Conservation (phyloP, 2,888 invertebrate species). For the Vandiemenella viatica region DNA sequence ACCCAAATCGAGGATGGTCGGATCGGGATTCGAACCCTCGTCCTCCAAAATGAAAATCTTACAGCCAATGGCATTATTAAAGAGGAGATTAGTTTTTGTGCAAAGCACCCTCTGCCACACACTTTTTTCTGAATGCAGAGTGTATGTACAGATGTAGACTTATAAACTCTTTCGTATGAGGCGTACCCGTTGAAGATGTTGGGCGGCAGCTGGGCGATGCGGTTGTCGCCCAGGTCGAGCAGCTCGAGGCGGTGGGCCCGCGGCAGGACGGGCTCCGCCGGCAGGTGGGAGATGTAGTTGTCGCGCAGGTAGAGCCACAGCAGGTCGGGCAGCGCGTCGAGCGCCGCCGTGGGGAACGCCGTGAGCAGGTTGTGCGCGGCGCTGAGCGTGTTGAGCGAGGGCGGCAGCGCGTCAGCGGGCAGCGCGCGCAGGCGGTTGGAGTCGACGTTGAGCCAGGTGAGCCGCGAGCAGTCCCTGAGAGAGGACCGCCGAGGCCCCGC, state of each 20-base stretch:
- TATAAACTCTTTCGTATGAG: too few relatives aligned
- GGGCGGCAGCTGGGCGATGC: conserved; percentile 16
- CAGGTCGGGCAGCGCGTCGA: conserved; percentile 13
- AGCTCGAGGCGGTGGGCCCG: conserved; percentile 20
- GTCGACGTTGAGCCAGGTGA: conserved; percentile 24
- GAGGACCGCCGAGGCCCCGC: background rate
- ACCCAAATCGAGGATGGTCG: too few relatives aligned
- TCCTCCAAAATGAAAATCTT: too few relatives aligned
- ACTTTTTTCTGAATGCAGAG: too few relatives aligned
- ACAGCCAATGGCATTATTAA: too few relatives aligned
- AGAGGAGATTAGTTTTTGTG: too few relatives aligned
- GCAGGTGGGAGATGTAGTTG: conserved; percentile 22
- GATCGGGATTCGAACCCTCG: too few relatives aligned
- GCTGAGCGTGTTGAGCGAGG: conserved; percentile 21
- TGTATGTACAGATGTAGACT: too few relatives aligned
- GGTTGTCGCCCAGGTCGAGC: conserved; percentile 25
- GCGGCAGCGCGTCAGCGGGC: conserved; percentile 21
- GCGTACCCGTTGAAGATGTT: conserved; percentile 22
- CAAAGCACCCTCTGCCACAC: too few relatives aligned
- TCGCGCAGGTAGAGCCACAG: conserved; percentile 21
- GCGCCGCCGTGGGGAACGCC: conserved; percentile 20
- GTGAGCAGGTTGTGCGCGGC: conserved; percentile 22
- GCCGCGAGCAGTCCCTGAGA: conserved; percentile 17
- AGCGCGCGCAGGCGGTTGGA: conserved; percentile 22
- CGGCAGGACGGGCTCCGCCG: conserved; percentile 17